Evolutionary conservation across 2,113 vertebrate species (phyloP), one percentile per base, ranked within the genome.

Genomic region (Pterocles orientalis): DNA sequence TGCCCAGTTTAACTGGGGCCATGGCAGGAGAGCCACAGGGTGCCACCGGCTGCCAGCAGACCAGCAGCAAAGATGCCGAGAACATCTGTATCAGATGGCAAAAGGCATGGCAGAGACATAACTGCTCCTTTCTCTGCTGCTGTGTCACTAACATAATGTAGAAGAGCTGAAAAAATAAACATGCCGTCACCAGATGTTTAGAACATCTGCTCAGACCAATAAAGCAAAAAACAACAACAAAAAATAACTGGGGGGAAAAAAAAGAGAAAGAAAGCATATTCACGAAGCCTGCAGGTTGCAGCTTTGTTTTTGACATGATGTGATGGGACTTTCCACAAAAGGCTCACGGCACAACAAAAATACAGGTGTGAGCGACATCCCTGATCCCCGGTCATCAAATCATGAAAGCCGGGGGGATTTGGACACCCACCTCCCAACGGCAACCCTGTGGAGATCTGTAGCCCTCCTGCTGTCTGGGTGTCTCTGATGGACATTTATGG

Each of bases 151-250:
- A 36, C 19, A 2, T 33, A 71, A 75, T 4, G 18, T 88, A 95
- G 91, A 83, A 70, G 75, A 64, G 68, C 76, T 91, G 75, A 31
- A 70, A 85, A 95, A 95, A 43, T 61, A 85, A 91, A 87, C 95
- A 97, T 43, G 66, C 81, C 18, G 57, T 12, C 15, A 12, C 97
- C 97, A 98, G 97, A 98, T 98, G 97, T 97, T 86, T 14, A 20
- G 75, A 92, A 97, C 97, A 98, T 97, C 97, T 98, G 97, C 94
- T 57, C 91, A 64, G 94, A 48, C 81, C 85, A 91, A 60, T 97
- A 95, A 90, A 97, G 90, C 53, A 48, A 81, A 88, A 70, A 77
- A 34, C 88, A 90, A 84, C 88, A 82, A 31, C 71, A 68, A 45
- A n/a, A 94, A 90, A 60, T n/a, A 56, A 76, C 76, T 10, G 36